Conservation (phyloP, 2,888 invertebrate genomes). For the Teinopalpus imperialis region DNA sequence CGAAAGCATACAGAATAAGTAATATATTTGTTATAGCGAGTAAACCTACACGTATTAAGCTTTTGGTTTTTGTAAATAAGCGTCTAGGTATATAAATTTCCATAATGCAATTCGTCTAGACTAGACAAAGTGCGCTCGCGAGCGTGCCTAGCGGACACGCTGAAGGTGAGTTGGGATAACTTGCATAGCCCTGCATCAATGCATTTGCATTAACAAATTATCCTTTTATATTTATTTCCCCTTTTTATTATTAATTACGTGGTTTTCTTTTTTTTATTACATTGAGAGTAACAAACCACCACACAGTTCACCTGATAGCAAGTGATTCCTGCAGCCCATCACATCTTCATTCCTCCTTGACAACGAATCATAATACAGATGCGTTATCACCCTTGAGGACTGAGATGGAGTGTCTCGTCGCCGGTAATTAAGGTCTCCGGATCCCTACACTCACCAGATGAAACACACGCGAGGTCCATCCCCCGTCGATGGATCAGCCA, state of each 20-base stretch:
- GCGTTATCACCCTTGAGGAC: too few species aligned
- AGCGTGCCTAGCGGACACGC: conserved; percentile 49
- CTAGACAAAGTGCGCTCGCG: conserved; percentile 59
- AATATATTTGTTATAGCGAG: conserved; percentile 15
- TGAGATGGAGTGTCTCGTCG: too few species aligned
- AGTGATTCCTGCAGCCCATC: too few species aligned
- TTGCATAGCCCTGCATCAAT: conserved; percentile 32
- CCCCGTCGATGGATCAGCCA: too few species aligned
- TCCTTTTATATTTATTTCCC: conserved; percentile 24
- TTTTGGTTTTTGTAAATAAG: conserved; percentile 52
- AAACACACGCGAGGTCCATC: too few species aligned
- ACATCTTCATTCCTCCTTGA: too few species aligned
- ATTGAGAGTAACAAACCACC: too few species aligned
- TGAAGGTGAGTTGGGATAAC: conserved; percentile 63
- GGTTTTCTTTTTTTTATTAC: too few species aligned
- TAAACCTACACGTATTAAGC: conserved; percentile 34
- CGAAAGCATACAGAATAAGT: background rate
- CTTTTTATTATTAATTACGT: conserved; percentile 8
- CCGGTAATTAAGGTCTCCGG: too few species aligned
- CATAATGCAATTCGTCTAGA: conserved; percentile 81
- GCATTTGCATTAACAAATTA: conserved; percentile 27
- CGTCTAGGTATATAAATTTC: conserved; percentile 60
- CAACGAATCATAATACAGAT: too few species aligned
- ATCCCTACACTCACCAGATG: too few species aligned
- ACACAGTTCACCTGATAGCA: too few species aligned